Evolutionary conservation across 2,113 vertebrate genomes (phyloP).

Genomic region (Percopsis transmontana): DNA sequence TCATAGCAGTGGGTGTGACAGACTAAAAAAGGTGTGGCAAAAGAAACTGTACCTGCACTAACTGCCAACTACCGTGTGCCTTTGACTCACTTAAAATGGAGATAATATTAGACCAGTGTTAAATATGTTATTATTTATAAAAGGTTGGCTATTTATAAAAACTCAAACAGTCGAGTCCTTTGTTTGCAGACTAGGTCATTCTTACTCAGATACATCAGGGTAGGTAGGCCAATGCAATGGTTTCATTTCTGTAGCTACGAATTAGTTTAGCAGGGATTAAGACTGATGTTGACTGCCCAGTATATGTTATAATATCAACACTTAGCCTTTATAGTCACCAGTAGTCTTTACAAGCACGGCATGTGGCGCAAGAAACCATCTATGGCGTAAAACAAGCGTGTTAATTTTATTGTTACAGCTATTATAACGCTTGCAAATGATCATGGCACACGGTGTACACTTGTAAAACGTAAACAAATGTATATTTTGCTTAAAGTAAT

Average conservation of each 20-base stretch:
- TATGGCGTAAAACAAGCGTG: slow-evolving; percentile 38
- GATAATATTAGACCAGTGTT: too few species aligned
- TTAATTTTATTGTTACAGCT: slow-evolving; percentile 32
- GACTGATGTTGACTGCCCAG: neutral
- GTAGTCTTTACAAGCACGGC: slow-evolving; percentile 42
- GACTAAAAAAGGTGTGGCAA: slow-evolving; percentile 49
- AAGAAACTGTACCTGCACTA: slow-evolving; percentile 19
- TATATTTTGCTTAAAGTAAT: too few species aligned
- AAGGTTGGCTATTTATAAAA: too few species aligned
- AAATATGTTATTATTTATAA: too few species aligned
- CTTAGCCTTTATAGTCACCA: slow-evolving; percentile 46
- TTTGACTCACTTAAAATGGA: neutral
- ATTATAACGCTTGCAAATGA: slow-evolving; percentile 1
- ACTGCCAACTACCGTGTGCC: neutral
- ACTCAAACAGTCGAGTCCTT: too few species aligned
- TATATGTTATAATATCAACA: slow-evolving; percentile 21
- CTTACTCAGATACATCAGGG: too few species aligned
- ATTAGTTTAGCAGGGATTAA: neutral
- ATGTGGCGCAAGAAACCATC: slow-evolving; percentile 54
- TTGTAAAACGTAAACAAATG: neutral
- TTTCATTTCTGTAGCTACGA: too few species aligned
- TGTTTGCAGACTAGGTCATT: too few species aligned
- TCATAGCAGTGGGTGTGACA: slow-evolving; percentile 55
- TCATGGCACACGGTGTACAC: neutral
- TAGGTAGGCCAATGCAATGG: too few species aligned